Evolutionary conservation across 2,888 invertebrate genomes (phyloP).

Genomic region (Scaptomyza flava): DNA sequence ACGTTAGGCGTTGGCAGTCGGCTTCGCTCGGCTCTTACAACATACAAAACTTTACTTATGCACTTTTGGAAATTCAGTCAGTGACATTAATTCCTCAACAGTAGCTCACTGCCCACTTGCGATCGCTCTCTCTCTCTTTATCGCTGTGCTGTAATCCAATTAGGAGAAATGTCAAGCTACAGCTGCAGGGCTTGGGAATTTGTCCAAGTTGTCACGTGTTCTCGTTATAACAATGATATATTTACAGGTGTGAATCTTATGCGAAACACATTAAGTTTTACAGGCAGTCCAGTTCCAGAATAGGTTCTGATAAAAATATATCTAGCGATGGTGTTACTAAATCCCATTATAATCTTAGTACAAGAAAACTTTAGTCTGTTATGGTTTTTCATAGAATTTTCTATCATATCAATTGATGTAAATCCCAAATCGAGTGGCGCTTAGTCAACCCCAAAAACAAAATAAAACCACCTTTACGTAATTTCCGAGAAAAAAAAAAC

Average conservation of each 20-base stretch:
- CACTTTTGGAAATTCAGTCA: slow-evolving; percentile 45
- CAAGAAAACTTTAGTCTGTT: too few species aligned
- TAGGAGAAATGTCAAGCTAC: slow-evolving; percentile 70
- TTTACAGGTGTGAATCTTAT: slow-evolving; percentile 51
- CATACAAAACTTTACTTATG: slow-evolving; percentile 37
- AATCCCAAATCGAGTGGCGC: slow-evolving; percentile 18
- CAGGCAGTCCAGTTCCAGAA: too few species aligned
- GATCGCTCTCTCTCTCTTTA: slow-evolving; percentile 2
- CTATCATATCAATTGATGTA: too few species aligned
- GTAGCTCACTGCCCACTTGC: slow-evolving; percentile 51
- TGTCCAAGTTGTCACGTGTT: slow-evolving; percentile 59
- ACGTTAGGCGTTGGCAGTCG: slow-evolving; percentile 16
- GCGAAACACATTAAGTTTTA: slow-evolving; percentile 10
- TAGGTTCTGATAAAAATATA: too few species aligned
- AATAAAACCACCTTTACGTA: slow-evolving; percentile 1
- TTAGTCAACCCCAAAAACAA: not conserved
- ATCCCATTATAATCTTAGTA: too few species aligned
- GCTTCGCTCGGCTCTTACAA: slow-evolving; percentile 11
- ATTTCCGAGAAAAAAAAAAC: slow-evolving; percentile 20
- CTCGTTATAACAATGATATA: slow-evolving; percentile 42
- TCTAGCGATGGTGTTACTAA: too few species aligned
- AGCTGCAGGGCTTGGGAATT: slow-evolving; percentile 45
- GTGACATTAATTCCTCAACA: slow-evolving; percentile 72
- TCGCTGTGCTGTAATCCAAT: slow-evolving; percentile 65
- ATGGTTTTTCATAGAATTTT: too few species aligned